Evolutionary conservation across 1,140 invertebrate species (phyloP), one percentile per base, ranked within the genome.

Genomic region (Danaus melanippus): DNA sequence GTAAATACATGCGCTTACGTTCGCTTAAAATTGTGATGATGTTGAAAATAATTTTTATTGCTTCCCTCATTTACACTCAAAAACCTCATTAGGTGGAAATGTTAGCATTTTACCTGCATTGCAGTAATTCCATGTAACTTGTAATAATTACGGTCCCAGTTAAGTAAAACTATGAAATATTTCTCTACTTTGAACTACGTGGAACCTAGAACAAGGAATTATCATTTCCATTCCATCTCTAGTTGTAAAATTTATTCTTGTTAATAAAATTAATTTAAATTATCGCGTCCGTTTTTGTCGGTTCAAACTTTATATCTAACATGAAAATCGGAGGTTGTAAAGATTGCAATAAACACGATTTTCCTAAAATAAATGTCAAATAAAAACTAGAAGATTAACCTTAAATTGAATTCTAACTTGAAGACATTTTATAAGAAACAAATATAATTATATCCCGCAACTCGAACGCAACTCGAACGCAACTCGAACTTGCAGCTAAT

Each of bases 51-150:
- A 32, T 53, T 59, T 54, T 53, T 54, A 59, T 53, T 54, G 52
- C 57, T 54, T 50, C 12, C 52, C 51, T 49, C 52, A 52, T 54
- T 59, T 53, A 50, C 46, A 54, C 51, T 54, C 52, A 54, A 59
- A 59, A 54, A 59, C 57, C 57, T 59, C 57, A 59, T 59, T 59
- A 59, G 57, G 50, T 42, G 57, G 44, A 48, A 58, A 43, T 43
- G 52, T 46, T 50, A 50, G 54, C 46, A 50, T 56, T 56, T 59
- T 50, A 53, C 52, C 12, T 40, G 43, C 57, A 59, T 46, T 54
- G 56, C 57, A 54, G 57, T 56, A 56, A 56, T 50, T 59, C 54
- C 32, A 59, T 54, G 47, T 59, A 59, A 54, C 41, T 59, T 54
- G 57, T 59, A 59, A 59, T 54, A 46, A 59, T 59, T 59, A 59